A percentile compares a stretch with the other conserved stretches of the same genome.
These are phyloP conservation scores for Sepioteuthis lessoniana DNA, from an alignment of 2,888 invertebrate species.

Conservation along the genomic window DNA sequence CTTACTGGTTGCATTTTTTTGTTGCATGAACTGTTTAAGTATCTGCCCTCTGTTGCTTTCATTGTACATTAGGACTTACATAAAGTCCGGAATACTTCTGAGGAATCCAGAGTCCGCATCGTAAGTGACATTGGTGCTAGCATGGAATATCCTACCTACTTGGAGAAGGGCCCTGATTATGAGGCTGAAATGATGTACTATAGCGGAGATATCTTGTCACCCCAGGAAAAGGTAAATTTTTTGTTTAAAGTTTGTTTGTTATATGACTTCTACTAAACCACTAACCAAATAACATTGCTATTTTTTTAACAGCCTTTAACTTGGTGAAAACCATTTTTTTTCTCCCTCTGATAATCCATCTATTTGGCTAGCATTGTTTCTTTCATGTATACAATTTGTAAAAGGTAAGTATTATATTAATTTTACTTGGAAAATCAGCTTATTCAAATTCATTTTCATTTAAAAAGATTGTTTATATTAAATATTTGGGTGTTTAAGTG, in stretches of 20 bases:
- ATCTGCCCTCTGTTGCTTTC: conserved; percentile 45
- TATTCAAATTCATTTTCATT: neutral
- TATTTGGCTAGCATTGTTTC: neutral
- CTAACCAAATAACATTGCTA: neutral
- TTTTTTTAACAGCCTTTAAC: neutral
- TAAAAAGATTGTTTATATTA: neutral
- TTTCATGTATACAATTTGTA: neutral
- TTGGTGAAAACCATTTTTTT: neutral
- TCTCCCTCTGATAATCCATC: neutral
- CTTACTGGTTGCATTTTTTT: conserved; percentile 15
- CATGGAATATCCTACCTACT: conserved; percentile 69
- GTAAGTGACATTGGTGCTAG: conserved; percentile 67
- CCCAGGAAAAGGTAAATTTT: conserved; percentile 60
- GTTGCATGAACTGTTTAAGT: conserved; percentile 40
- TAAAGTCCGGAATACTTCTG: conserved; percentile 57
- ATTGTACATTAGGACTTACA: conserved; percentile 50
- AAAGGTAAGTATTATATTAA: neutral
- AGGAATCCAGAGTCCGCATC: conserved; percentile 60
- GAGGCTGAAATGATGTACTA: conserved; percentile 72
- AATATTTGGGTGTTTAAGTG: no score
- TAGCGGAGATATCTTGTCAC: conserved; percentile 67
- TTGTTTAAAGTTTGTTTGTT: neutral
- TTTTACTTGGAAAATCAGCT: neutral
- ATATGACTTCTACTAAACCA: neutral
- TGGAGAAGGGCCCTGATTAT: conserved; percentile 69